Percentiles rank a stretch among this genome's conserved stretches.
These are phyloP conservation scores for Frieseomelitta varia DNA, from an alignment of 1,140 invertebrate genomes.

Conservation along the genomic window DNA sequence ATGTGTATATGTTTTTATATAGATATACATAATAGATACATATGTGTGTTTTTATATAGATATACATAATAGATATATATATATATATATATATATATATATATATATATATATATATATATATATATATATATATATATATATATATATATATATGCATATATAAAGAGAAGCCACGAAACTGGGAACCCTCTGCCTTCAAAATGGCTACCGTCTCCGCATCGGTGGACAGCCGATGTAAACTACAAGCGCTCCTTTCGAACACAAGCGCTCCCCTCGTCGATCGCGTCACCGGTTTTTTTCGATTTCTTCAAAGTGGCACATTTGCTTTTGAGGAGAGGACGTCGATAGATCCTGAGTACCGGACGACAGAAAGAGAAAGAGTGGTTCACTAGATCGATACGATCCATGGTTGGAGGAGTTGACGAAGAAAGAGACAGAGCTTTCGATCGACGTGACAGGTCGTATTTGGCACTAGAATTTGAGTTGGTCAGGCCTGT, in stretches of 20 bases:
- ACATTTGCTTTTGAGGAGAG: background rate
- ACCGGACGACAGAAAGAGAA: background rate
- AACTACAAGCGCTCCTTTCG: conserved; percentile 12
- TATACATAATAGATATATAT: too few species aligned
- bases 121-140: too few species aligned
- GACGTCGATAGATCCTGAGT: background rate
- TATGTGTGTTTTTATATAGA: too few species aligned
- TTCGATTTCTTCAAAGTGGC: background rate
- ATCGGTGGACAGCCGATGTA: conserved; percentile 47
- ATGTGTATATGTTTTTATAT: background rate
- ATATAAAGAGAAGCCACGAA: conserved; percentile 56
- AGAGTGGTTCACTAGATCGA: background rate
- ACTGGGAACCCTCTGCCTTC: conserved; percentile 44
- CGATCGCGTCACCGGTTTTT: conserved; percentile 1
- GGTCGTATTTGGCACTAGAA: background rate
- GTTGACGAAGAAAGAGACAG: background rate
- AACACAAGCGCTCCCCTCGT: background rate
- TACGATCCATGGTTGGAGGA: background rate
- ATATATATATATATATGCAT: background rate
- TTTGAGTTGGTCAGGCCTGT: background rate
- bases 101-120: background rate
- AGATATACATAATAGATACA: background rate
- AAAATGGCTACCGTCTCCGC: conserved; percentile 62
- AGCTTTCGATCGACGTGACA: background rate
- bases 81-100: background rate